Percentiles rank a stretch among this genome's conserved stretches.
These are phyloP conservation scores for Hemicrepidius hirtus DNA, from an alignment of 2,888 invertebrate genomes.

Conservation along the genomic window DNA sequence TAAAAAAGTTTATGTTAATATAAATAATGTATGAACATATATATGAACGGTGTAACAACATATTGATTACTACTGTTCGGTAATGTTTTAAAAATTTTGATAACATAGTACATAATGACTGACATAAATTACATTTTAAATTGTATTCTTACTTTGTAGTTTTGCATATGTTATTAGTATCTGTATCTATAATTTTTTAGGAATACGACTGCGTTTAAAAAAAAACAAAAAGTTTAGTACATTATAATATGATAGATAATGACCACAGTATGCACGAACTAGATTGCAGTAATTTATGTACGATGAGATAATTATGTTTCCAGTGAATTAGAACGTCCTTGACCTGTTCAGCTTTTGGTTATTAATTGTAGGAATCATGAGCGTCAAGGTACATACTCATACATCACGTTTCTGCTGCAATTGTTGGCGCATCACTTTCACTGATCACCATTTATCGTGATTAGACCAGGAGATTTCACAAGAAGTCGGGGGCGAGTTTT, in stretches of 20 bases:
- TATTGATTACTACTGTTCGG: too few relatives aligned
- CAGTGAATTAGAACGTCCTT: conserved; percentile 46
- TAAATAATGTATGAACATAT: too few relatives aligned
- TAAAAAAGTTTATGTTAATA: too few relatives aligned
- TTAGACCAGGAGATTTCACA: conserved; percentile 50
- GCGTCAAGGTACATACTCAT: conserved; percentile 42
- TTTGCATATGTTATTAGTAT: too few relatives aligned
- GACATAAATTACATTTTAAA: too few relatives aligned
- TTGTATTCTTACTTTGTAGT: too few relatives aligned
- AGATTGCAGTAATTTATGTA: conserved; percentile 36
- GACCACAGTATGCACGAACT: conserved; percentile 30
- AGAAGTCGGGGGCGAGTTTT: conserved; percentile 47
- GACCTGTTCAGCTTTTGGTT: conserved; percentile 47
- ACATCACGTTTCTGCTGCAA: conserved; percentile 43
- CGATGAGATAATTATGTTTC: conserved; percentile 40
- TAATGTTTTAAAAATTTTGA: too few relatives aligned
- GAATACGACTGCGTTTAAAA: background rate
- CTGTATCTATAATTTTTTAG: too few relatives aligned
- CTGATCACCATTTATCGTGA: conserved; percentile 53
- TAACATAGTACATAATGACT: too few relatives aligned
- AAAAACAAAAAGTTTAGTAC: background rate
- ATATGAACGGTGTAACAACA: too few relatives aligned
- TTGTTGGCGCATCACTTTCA: conserved; percentile 51
- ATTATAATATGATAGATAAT: conserved; percentile 28
- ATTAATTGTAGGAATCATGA: conserved; percentile 49